A percentile compares a stretch with the other conserved stretches of the same genome.
These are phyloP conservation scores for Zhuqinia jingwanae DNA, from an alignment of 2,888 invertebrate genomes.

Conservation along the genomic window DNA sequence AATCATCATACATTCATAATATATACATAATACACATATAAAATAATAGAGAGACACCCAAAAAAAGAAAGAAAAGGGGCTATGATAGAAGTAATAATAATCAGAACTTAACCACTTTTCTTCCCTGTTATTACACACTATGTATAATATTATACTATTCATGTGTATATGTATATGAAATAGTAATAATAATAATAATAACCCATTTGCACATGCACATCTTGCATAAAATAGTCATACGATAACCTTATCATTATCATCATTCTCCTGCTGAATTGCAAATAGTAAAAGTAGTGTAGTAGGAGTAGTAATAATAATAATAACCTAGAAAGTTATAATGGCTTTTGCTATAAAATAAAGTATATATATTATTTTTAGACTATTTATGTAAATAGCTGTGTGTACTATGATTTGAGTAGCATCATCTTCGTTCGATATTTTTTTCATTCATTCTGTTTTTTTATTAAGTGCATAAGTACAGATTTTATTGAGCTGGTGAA, in stretches of 20 bases:
- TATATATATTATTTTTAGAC: too few species aligned
- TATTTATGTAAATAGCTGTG: neutral
- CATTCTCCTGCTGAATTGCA: conserved; percentile 9
- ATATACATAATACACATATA: neutral
- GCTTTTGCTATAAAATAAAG: too few species aligned
- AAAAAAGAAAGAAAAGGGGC: conserved; percentile 3
- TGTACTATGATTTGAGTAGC: neutral
- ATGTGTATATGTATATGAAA: too few species aligned
- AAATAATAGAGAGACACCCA: neutral
- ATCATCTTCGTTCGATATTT: neutral
- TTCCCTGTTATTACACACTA: conserved; percentile 27
- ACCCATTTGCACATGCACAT: conserved; percentile 64
- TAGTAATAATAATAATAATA: conserved; percentile 33
- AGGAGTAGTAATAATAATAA: neutral
- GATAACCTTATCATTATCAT: conserved; percentile 2
- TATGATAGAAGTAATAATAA: conserved; percentile 17
- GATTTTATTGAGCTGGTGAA: neutral
- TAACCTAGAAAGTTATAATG: conserved; percentile 32
- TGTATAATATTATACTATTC: too few species aligned
- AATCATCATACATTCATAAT: too few species aligned
- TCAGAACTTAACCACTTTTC: conserved; percentile 48
- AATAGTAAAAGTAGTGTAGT: too few species aligned
- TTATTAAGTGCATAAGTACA: neutral
- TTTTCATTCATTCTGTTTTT: neutral
- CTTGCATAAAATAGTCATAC: conserved; percentile 6